These are phyloP conservation scores for Somateria mollissima DNA, from an alignment of 2,797 vertebrate genomes.

Conservation along the genomic window DNA sequence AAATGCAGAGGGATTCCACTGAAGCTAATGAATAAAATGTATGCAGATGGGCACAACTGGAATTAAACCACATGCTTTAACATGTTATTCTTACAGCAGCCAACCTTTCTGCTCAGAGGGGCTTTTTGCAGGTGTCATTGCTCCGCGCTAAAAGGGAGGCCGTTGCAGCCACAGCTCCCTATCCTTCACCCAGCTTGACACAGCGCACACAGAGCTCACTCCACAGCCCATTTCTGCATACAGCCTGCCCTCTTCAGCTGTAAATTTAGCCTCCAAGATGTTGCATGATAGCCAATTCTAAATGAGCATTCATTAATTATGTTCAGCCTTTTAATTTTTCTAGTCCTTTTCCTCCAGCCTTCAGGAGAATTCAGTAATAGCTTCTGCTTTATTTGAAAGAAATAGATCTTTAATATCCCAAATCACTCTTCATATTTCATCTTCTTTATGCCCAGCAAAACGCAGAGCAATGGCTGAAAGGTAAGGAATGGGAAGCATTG, in stretches of 20 bases:
- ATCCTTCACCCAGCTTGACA: neutral
- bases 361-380: constrained; percentile 39
- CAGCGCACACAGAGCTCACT: neutral
- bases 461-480: neutral
- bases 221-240: neutral
- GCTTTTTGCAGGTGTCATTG: neutral
- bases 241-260: constrained; percentile 27
- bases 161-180: neutral
- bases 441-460: neutral
- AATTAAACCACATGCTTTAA: neutral
- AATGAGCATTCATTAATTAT: constrained; percentile 68
- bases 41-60: neutral
- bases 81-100: constrained; percentile 3
- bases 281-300: constrained; percentile 45
- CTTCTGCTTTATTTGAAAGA: constrained; percentile 49
- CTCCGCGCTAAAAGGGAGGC: neutral
- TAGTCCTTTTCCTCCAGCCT: constrained; percentile 35
- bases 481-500: neutral
- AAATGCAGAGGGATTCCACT: neutral
- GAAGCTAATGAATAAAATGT: neutral
- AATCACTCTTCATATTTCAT: constrained; percentile 29
- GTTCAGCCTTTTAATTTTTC: constrained; percentile 61
- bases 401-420: constrained; percentile 45
- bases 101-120: neutral
- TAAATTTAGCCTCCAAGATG: constrained; percentile 58